Evolutionary conservation across 1,140 invertebrate species (phyloP), one percentile per base, ranked within the genome.

Genomic region (Panagrolaimus sp.): DNA sequence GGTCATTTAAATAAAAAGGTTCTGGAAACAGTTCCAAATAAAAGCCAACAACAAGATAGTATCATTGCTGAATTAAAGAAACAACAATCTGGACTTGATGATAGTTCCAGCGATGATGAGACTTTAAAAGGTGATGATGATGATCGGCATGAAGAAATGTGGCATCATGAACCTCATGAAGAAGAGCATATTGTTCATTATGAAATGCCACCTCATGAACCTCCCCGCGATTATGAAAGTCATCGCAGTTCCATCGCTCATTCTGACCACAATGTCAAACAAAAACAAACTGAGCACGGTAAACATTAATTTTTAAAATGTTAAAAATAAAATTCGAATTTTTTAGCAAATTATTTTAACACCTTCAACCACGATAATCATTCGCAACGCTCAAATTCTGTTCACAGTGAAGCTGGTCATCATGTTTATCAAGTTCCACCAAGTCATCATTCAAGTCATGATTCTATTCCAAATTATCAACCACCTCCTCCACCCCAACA

Each of bases 51-150:
- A 21, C 52, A 58, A 28, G 52, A 58, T 58, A 10, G 4, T n/a
- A 17, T 58, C 17, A 58, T 58, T 58, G n/a, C 12, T 17, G 52
- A 58, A 21, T n/a, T 58, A 12, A 58, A 58, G 17, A 58, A 58
- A n/a, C 21, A 26, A 12, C 52, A 58, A 28, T 28, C 21, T 21
- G 21, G 28, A 5, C 10, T 58, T 21, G 52, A 58, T 8, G 21
- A 58, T 8, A 12, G 14, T 4, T 58, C 52, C 0, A n/a, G 17
- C 5, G 52, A 58, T 24, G 47, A 48, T 1, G 17, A n/a, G 10
- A 21, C 17, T 5, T 12, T 21, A 12, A 21, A 21, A 12, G 52
- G 17, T 28, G 52, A 58, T 58, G 52, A 58, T 10, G 52, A 58
- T 58, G 52, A 26, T 21, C 52, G 28, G 2, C 52, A 58, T n/a